Base-by-base conservation (phyloP, 92 coral and sea anemone genomes). In the Epizoanthus rinbou region DNA sequence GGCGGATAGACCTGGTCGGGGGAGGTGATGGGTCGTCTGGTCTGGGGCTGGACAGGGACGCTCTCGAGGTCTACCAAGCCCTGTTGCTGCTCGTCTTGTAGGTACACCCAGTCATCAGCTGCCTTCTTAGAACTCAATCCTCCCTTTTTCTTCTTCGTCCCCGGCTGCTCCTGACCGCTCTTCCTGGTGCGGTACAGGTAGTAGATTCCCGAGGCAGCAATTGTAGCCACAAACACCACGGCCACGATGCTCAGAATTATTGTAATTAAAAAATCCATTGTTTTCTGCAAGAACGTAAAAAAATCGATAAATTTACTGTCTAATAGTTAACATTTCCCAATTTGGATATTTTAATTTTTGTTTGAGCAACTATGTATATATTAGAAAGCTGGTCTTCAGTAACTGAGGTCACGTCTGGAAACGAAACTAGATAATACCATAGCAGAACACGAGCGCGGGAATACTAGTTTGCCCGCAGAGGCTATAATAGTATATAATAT, bases 41-140 rank as follows among this genome's bases (percentile, higher is more conserved):
- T 91, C 88, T 93, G 91, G 18, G 98, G 98, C 53, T 93, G 98
- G 13, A 93, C 98, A n/a, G 95, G 93, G n/a, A 93, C 87, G 56
- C 95, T 88, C 78, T 88, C 94, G 31, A 90, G 90, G 72, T 87
- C 91, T 37, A 90, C 80, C 25, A 87, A 10, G 16, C 85, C 85
- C 54, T 47, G 76, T 3, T 84, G 86, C 39, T 92, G 87, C 39
- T 92, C 96, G 16, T 92, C 96, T 25, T 89, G 94, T 24, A 86
- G 86, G 53, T 88, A 81, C 39, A 93, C 94, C 65, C 82, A 93
- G 8, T 91, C 76, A 47, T 87, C 94, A 8, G 85, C 74, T 8
- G 74, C 89, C 23, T 63, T 31, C 33, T 88, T 86, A 11, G 81
- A 72, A 73, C 71, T 85, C 25, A 76, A 41, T 18, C 74, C n/a